Evolutionary conservation across 2,888 invertebrate genomes (phyloP).

Genomic region (Sabatieria punctata): DNA sequence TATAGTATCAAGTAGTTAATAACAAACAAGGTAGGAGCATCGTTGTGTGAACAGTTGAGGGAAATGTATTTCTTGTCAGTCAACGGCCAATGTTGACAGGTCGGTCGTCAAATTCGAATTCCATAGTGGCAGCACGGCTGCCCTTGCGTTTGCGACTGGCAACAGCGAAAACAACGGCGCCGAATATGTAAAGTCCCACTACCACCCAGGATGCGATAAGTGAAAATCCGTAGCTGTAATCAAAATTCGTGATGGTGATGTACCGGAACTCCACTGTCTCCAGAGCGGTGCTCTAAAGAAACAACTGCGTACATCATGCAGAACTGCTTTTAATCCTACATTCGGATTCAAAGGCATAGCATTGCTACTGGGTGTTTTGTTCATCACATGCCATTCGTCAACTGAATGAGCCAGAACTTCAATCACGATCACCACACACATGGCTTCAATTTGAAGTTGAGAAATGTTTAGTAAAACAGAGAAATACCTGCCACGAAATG

Average conservation of each 20-base stretch:
- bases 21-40: no score
- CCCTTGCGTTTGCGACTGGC: constrained; percentile 69
- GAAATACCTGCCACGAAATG: constrained; percentile 1
- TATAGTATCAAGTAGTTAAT: no score
- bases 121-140: constrained; percentile 59
- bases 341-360: not conserved
- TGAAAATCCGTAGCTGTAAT: constrained; percentile 46
- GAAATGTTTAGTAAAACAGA: not conserved
- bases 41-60: no score
- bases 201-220: constrained; percentile 50
- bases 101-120: constrained; percentile 65
- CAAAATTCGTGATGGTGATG: no score
- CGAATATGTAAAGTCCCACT: constrained; percentile 49
- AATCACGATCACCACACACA: constrained; percentile 59
- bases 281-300: no score
- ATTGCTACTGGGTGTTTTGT: not conserved
- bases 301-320: no score
- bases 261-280: no score
- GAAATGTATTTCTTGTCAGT: no score
- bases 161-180: constrained; percentile 55
- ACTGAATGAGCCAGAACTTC: constrained; percentile 59
- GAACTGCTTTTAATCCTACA: not conserved
- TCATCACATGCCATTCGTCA: constrained; percentile 47
- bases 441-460: constrained; percentile 41
- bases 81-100: constrained; percentile 34